Evolutionary conservation across 1,140 invertebrate genomes (phyloP), one percentile per base, ranked within the genome.

Genomic region (Homalodisca vitripennis): DNA sequence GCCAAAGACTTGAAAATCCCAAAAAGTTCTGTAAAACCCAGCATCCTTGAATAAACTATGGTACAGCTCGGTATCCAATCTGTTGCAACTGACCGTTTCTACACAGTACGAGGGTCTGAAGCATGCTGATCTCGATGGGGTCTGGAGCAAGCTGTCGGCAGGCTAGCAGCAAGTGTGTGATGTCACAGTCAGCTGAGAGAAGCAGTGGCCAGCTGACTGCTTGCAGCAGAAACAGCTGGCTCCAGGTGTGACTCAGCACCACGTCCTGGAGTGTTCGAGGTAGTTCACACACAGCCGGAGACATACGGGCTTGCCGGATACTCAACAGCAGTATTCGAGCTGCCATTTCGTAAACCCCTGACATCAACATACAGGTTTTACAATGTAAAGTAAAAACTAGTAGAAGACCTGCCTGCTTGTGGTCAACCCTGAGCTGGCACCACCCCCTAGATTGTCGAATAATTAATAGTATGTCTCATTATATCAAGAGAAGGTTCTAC

Each of bases 171-270:
- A 47, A 17, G 31, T 70, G 30, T 29, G 20, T 14, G 34, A 32
- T 34, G 31, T 48, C 60, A 26, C 20, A 6, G 55, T 53, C 62
- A 30, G 66, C 29, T 6, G 71, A n/a, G 14, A 73, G 46, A 24
- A 66, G 62, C 1, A 68, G 31, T 6, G 86, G 83, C 86, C 86
- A 89, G 69, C 85, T 82, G 1, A 87, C 82, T 1, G 86, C 84
- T 31, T 78, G 80, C 6, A 88, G 74, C 41, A 87, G 75, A 67
- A 88, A 88, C 29, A 86, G 79, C 55, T 84, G 82, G 27, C 81
- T 78, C 86, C 87, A 88, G n/a, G 82, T 81, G 41, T 79, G 78
- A 57, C 79, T 79, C 0, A 88, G 74, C 53, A 88, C 83, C 17
- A 75, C 71, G 67, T 86, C 82, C 72, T 87, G 86, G 32, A 86